Evolutionary conservation across 2,113 vertebrate genomes (phyloP), one percentile per base, ranked within the genome.

Genomic region (Calonectris borealis): DNA sequence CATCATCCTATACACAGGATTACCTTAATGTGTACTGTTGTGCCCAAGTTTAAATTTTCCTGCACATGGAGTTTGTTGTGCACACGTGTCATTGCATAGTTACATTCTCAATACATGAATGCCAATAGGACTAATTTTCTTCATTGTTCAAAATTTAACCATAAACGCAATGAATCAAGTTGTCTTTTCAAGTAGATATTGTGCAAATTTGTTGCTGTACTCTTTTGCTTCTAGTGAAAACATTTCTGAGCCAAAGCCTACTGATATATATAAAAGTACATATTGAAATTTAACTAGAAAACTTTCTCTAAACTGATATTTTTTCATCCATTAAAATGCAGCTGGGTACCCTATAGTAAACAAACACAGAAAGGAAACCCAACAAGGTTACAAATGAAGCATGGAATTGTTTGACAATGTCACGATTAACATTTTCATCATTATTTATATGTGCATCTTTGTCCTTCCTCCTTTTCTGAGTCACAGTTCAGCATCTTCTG

Each of bases 21-120:
- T 51, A n/a, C 27, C 2, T 64, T 54, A 36, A 34, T 11, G 17
- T 44, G 4, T 38, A 32, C 6, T 64, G 11, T 9, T 52, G 7
- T 68, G 16, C 9, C 22, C 20, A 44, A 4, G 11, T 26, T 84
- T 65, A 20, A 13, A 34, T 51, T 91, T 90, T 78, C 38, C n/a
- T 49, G 13, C 4, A 5, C 38, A 13, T 6, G 18, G 49, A 69
- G 38, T 20, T 51, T 26, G 10, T 18, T 88, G n/a, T 17, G 18
- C 27, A n/a, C 0, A 7, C 3, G 2, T 44, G 0, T 52, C 24
- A 26, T 49, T 64, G 24, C 55, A 16, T 10, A 77, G 31, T 9
- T 57, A 38, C 9, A 12, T 52, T 81, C 49, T 46, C 7, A 55
- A 69, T 7, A n/a, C 25, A 58, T 7, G 6, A 77, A 64, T 48